phyloP scores from a whole-genome alignment of 2,797 vertebrate genomes.

The Crocidura indochinensis region DNA sequence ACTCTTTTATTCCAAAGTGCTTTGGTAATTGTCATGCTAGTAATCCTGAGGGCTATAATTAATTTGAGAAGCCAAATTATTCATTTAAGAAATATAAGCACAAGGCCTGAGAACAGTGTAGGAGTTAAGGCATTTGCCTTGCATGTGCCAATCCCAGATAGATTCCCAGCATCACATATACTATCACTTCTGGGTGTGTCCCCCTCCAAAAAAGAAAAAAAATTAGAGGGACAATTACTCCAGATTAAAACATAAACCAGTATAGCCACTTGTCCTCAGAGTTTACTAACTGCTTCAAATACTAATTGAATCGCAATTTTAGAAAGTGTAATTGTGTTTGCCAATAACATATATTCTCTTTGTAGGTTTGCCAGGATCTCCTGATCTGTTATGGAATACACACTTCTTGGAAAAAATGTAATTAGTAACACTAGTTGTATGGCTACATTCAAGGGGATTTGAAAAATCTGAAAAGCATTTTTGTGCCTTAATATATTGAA shows the following conservation, averaged over 20 bases:
- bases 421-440: constrained; percentile 15
- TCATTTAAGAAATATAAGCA: neutral
- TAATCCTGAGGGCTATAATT: constrained; percentile 33
- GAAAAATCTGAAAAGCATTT: constrained; percentile 65
- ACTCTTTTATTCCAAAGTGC: constrained; percentile 2
- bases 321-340: constrained; percentile 34
- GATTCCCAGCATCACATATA: no score
- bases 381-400: constrained; percentile 51
- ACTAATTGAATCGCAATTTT: constrained; percentile 25
- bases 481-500: constrained; percentile 9
- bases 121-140: no score
- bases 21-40: constrained; percentile 44
- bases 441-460: constrained; percentile 29
- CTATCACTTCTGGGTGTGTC: no score
- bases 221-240: constrained; percentile 25
- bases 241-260: constrained; percentile 27
- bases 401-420: constrained; percentile 28
- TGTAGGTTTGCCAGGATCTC: constrained; percentile 70
- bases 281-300: constrained; percentile 30
- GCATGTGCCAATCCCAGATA: no score
- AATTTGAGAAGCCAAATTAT: constrained; percentile 62
- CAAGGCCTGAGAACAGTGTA: no score
- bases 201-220: constrained; percentile 36
- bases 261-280: constrained; percentile 2
- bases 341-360: constrained; percentile 64